Conservation (phyloP, 2,113 vertebrate genomes). For the Macaca nemestrina region DNA sequence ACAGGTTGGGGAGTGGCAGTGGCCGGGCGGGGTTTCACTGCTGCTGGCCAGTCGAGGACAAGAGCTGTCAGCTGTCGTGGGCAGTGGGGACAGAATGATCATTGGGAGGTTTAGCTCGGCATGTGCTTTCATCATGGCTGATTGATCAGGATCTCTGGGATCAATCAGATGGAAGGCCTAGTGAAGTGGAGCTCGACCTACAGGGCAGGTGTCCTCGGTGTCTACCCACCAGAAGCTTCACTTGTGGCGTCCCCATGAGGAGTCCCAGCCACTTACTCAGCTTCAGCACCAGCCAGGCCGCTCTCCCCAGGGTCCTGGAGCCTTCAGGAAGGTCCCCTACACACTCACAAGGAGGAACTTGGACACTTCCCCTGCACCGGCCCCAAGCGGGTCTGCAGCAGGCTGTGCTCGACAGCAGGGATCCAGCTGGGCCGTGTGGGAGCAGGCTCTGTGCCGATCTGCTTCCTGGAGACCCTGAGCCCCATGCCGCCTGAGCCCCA, state of each 20-base stretch:
- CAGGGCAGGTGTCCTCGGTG: fast-evolving
- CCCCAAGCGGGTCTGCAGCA: background rate
- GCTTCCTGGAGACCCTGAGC: background rate
- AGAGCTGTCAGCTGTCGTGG: fast-evolving
- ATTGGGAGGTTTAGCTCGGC: fast-evolving
- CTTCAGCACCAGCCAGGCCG: background rate
- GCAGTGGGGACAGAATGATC: fast-evolving
- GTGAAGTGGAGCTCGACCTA: no score
- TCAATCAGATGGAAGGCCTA: fast-evolving
- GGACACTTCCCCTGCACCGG: fast-evolving
- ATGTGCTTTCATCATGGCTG: background rate
- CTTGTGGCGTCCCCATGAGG: fast-evolving
- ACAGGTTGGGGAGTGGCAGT: background rate
- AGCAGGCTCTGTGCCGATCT: background rate
- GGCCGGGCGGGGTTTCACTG: no score
- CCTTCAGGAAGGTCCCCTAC: no score
- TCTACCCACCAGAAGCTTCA: background rate
- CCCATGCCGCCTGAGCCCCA: no score
- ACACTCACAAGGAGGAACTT: no score
- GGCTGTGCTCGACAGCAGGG: no score
- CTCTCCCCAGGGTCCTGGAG: no score
- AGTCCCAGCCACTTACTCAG: no score
- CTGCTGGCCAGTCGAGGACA: background rate
- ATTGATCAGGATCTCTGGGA: background rate
- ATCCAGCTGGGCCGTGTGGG: no score